Conservation (phyloP, 2,797 vertebrate genomes). For the Leucoraja ocellata region DNA sequence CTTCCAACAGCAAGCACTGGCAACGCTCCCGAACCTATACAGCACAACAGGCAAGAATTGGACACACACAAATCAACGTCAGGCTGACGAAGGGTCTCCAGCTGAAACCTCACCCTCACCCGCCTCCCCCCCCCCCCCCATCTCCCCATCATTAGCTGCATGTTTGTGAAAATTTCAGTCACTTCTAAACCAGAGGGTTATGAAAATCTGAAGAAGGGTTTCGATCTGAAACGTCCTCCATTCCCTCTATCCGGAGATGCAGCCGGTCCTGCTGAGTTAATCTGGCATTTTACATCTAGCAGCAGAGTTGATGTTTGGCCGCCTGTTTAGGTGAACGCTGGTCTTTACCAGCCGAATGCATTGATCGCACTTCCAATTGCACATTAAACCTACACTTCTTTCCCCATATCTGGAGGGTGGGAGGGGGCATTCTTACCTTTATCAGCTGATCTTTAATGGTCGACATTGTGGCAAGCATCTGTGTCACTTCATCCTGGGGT, state of each 20-base stretch:
- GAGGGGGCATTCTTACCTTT: constrained; percentile 61
- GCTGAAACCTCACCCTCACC: too few species aligned
- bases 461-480: constrained; percentile 73
- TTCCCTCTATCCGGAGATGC: too few species aligned
- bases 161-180: neutral
- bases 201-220: too few species aligned
- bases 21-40: constrained; percentile 74
- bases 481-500: constrained; percentile 72
- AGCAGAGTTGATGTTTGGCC: too few species aligned
- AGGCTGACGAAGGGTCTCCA: too few species aligned
- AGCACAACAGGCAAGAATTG: neutral
- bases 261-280: too few species aligned
- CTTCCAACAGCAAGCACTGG: constrained; percentile 72
- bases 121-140: neutral
- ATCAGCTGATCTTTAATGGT: constrained; percentile 79
- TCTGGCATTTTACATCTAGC: too few species aligned
- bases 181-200: neutral
- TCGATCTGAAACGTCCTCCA: too few species aligned
- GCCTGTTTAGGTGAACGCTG: neutral
- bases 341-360: neutral
- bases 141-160: too few species aligned
- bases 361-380: neutral
- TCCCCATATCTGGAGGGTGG: neutral
- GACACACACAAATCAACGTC: neutral
- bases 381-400: neutral